Conservation (phyloP, 2,797 vertebrate genomes). For the Balearica regulorum region DNA sequence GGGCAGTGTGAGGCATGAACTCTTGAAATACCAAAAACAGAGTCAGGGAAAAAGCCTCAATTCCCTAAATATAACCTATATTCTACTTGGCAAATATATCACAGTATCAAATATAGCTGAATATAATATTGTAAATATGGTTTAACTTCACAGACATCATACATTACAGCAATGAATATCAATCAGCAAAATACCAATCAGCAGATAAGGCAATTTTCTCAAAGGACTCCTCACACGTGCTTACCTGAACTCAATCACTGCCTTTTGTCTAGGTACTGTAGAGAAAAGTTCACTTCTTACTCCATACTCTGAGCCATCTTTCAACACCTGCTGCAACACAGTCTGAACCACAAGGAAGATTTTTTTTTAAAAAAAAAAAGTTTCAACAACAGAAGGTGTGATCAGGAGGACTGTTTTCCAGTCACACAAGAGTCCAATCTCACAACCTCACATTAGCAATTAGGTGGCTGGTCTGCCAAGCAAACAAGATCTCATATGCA, state of each 20-base stretch:
- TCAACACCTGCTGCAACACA: constrained; percentile 81
- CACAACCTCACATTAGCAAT: background rate
- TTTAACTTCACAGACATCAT: background rate
- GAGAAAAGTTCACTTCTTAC: constrained; percentile 87
- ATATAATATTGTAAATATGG: background rate
- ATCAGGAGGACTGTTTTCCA: background rate
- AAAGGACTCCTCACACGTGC: background rate
- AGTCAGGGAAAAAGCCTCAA: background rate
- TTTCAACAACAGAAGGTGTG: background rate
- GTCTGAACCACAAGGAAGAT: constrained; percentile 72
- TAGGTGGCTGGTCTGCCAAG: background rate
- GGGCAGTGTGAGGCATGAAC: background rate
- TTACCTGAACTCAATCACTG: constrained; percentile 92
- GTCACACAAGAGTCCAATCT: background rate
- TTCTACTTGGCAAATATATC: background rate
- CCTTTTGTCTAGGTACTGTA: constrained; percentile 71
- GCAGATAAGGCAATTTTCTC: background rate
- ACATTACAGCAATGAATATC: background rate
- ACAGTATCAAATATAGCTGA: background rate
- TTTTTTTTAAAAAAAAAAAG: background rate
- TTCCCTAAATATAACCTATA: background rate
- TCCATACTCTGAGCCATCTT: constrained; percentile 79
- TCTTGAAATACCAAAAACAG: background rate
- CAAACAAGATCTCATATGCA: background rate
- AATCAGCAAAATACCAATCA: background rate